These are phyloP conservation scores for Netelia fuscicornis DNA, from an alignment of 2,888 invertebrate species.

Conservation along the genomic window DNA sequence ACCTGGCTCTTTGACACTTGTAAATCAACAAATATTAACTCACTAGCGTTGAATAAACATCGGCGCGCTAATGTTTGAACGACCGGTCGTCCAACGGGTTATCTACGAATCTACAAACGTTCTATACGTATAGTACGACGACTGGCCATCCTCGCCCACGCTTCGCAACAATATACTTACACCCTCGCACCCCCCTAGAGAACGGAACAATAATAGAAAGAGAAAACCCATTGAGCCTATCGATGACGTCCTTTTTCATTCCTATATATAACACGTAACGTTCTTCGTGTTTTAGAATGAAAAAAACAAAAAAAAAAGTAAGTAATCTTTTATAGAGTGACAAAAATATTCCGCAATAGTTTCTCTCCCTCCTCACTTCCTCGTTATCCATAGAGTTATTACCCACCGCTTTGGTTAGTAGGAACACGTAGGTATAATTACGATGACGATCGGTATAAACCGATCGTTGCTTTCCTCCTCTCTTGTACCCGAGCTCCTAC, in stretches of 20 bases:
- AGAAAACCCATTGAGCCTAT: neutral
- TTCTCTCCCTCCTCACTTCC: constrained; percentile 1
- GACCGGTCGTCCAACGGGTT: constrained; percentile 64
- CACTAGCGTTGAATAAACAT: constrained; percentile 72
- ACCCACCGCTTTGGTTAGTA: constrained; percentile 35
- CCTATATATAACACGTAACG: neutral
- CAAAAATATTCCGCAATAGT: constrained; percentile 12
- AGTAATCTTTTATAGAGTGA: constrained; percentile 23
- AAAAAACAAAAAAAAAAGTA: neutral
- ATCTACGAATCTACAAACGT: constrained; percentile 20
- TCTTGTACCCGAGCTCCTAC: constrained; percentile 5
- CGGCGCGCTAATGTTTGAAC: constrained; percentile 71
- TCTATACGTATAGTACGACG: constrained; percentile 18
- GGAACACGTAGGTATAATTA: constrained; percentile 29
- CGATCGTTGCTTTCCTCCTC: constrained; percentile 56
- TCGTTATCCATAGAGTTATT: constrained; percentile 54
- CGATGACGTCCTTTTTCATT: too few species aligned
- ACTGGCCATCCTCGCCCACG: constrained; percentile 38
- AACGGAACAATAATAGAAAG: neutral
- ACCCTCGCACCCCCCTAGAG: neutral
- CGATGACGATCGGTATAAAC: constrained; percentile 55
- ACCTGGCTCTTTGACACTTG: constrained; percentile 79
- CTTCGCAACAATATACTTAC: constrained; percentile 9
- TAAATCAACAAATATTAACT: constrained; percentile 79
- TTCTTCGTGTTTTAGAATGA: neutral